Evolutionary conservation across 2,888 invertebrate species (phyloP).

Genomic region (Netelia inedita): DNA sequence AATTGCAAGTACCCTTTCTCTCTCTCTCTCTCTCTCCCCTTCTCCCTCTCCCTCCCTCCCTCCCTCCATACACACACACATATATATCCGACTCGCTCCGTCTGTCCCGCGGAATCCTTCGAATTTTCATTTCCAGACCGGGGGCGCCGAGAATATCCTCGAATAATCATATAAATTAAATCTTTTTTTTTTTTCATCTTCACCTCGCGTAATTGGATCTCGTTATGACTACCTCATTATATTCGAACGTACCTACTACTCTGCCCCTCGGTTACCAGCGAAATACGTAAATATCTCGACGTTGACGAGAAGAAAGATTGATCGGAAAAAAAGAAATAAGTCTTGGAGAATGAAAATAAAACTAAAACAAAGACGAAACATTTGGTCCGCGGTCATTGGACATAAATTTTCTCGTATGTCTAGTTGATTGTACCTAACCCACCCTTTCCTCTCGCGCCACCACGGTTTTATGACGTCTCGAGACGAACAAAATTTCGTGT

Average conservation of each 20-base stretch:
- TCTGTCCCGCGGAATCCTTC: background rate
- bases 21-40: conserved; percentile 25
- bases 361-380: background rate
- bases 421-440: background rate
- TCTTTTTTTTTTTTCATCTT: conserved; percentile 18
- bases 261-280: no score
- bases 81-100: conserved; percentile 7
- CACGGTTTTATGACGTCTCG: no score
- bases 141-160: background rate
- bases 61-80: no score
- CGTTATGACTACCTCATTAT: background rate
- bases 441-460: no score
- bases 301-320: no score
- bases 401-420: conserved; percentile 36
- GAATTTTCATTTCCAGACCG: background rate
- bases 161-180: background rate
- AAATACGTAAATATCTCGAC: no score
- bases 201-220: background rate
- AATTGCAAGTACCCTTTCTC: conserved; percentile 51
- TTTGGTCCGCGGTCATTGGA: background rate
- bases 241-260: no score
- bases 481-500: background rate
- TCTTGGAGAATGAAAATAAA: background rate
- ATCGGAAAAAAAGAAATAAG: background rate
- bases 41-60: conserved; percentile 20